Conservation (phyloP, 2,797 vertebrate genomes). For the Melanotaenia trifasciata region DNA sequence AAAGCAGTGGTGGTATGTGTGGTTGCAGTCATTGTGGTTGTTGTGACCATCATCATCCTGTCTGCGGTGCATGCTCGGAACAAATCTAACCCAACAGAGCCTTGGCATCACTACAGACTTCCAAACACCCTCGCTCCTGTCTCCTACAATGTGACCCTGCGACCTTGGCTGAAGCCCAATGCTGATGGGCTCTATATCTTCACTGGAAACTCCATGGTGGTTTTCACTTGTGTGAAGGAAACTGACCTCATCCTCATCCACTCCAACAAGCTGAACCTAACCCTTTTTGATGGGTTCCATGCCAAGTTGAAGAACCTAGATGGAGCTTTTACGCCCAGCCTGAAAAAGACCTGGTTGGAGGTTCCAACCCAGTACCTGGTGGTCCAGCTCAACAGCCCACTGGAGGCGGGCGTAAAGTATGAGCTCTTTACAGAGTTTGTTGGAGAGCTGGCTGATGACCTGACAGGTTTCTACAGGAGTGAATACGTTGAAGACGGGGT, state of each 20-base stretch:
- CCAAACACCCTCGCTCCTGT: slow-evolving; percentile 60
- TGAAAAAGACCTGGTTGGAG: slow-evolving; percentile 68
- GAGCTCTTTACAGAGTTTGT: slow-evolving; percentile 79
- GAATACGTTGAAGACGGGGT: slow-evolving; percentile 78
- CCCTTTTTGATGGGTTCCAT: background rate
- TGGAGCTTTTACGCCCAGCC: slow-evolving; percentile 10
- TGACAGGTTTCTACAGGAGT: slow-evolving; percentile 93
- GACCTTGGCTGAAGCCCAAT: slow-evolving; percentile 63
- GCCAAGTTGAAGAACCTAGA: slow-evolving; percentile 43
- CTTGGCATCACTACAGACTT: slow-evolving; percentile 77
- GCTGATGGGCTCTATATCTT: slow-evolving; percentile 61
- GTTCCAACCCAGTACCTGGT: slow-evolving; percentile 87
- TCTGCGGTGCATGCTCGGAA: slow-evolving; percentile 88
- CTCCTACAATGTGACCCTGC: slow-evolving; percentile 68
- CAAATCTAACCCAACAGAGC: slow-evolving; percentile 79
- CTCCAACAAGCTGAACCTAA: slow-evolving; percentile 90
- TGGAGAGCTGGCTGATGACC: slow-evolving; percentile 89
- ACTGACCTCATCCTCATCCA: slow-evolving; percentile 87
- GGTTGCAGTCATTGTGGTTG: slow-evolving; percentile 73
- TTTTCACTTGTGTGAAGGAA: slow-evolving; percentile 65
- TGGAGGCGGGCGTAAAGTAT: slow-evolving; percentile 73
- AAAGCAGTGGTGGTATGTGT: slow-evolving; percentile 75
- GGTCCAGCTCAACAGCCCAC: slow-evolving; percentile 68
- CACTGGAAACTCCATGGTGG: slow-evolving; percentile 58
- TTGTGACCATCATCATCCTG: slow-evolving; percentile 87